Conservation (phyloP, 2,888 invertebrate species). For the Penaeus monodon region DNA sequence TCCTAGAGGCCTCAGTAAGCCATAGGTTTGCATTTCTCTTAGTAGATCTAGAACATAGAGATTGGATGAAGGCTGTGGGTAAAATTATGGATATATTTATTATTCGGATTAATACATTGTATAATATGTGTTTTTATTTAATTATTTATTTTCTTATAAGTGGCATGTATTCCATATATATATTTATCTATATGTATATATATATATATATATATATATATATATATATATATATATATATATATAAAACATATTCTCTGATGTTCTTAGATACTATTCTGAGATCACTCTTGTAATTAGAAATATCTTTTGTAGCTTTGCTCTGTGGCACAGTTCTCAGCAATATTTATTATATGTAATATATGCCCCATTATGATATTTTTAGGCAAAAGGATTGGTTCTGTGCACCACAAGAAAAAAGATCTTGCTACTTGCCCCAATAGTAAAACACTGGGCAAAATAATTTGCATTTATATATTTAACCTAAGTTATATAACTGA, state of each 20-base stretch:
- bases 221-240: no score
- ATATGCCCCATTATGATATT: slow-evolving; percentile 9
- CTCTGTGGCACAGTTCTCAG: slow-evolving; percentile 1
- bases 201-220: no score
- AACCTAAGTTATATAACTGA: slow-evolving; percentile 7
- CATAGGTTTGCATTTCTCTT: slow-evolving; percentile 32
- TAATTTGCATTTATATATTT: slow-evolving; percentile 20
- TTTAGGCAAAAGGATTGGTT: slow-evolving; percentile 3
- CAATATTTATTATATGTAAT: slow-evolving; percentile 9
- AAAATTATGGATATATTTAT: slow-evolving; percentile 4
- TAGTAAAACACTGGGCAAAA: slow-evolving; percentile 20
- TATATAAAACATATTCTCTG: not conserved
- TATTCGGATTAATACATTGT: no score
- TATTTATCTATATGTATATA: no score
- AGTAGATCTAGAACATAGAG: slow-evolving; percentile 21
- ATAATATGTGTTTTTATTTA: no score
- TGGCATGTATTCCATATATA: slow-evolving; percentile 15
- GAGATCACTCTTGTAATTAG: no score
- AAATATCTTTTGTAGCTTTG: not conserved
- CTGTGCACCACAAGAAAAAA: slow-evolving; percentile 5
- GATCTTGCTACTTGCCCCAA: not conserved
- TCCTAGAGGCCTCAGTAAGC: slow-evolving; percentile 32
- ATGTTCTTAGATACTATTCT: no score
- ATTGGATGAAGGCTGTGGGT: slow-evolving; percentile 8
- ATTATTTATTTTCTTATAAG: no score